Base-by-base conservation (phyloP, 2,797 vertebrate genomes). In the Halcyon smyrnensis region DNA sequence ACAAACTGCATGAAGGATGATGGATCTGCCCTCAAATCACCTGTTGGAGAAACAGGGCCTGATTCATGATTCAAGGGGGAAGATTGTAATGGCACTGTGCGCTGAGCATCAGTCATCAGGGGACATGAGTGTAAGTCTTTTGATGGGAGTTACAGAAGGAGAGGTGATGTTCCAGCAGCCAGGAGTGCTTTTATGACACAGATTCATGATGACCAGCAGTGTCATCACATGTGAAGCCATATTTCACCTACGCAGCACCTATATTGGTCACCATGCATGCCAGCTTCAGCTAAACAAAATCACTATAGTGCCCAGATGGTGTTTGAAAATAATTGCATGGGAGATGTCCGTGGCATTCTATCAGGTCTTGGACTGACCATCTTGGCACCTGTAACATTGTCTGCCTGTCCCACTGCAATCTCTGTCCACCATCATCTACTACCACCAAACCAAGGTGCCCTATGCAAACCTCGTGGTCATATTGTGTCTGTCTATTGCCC, bases 311-410 rank as follows among this genome's bases (percentile, higher is more conserved):
- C 43, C 25, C 43, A 28, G 20, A 15, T 34, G 51, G 30, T 37
- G 43, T 57, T 78, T 1, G 0, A 46, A 43, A 54, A 48, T 10
- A 34, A 45, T n/a, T 8, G 2, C 2, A 0, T 8, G 34, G 64
- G 19, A 77, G 12, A 59, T 41, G 32, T 50, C 56, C 2, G 1
- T 63, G 28, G 34, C 43, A 59, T 41, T 28, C 46, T 41, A 1
- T 8, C 12, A 54, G 15, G 39, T 14, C 36, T 34, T 14, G 28
- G 15, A 43, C 34, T 24, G 51, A 36, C 23, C 36, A 16, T 15
- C 46, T 77, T 41, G 48, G 64, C 9, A 11, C 11, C 23, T 30
- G 19, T 50, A 27, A 12, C 21, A 17, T 46, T 17, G 2, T 17
- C 51, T 84, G 57, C 23, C 48, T 27, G 17, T 69, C 21, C 46